phyloP scores from a whole-genome alignment of 1,140 invertebrate genomes.

The Semibalanus balanoides region DNA sequence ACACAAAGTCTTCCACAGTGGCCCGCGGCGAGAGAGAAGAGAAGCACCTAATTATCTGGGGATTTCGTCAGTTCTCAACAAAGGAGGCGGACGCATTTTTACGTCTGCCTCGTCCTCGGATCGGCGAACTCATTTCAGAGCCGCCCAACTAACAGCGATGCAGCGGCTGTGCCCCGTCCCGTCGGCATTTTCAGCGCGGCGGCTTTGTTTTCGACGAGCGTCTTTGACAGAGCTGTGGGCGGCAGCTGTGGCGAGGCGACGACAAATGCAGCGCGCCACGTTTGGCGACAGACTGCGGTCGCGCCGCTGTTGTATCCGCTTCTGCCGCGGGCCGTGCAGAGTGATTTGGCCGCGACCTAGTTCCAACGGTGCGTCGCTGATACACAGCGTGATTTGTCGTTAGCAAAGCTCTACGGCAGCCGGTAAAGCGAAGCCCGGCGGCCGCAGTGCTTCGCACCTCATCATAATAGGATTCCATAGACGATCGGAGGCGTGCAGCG shows the following conservation, averaged over 20 bases:
- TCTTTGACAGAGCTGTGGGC: background rate
- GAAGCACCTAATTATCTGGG: background rate
- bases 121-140: background rate
- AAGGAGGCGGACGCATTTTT: background rate
- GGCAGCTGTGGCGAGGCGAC: too few relatives aligned
- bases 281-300: too few relatives aligned
- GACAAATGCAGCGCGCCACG: too few relatives aligned
- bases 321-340: too few relatives aligned
- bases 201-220: background rate
- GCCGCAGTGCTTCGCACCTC: background rate
- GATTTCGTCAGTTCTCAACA: background rate
- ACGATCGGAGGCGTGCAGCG: background rate
- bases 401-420: too few relatives aligned
- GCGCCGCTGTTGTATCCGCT: too few relatives aligned
- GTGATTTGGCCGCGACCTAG: too few relatives aligned
- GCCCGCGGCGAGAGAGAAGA: background rate
- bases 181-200: background rate
- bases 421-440: background rate
- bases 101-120: background rate
- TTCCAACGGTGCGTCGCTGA: too few relatives aligned
- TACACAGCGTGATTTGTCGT: too few relatives aligned
- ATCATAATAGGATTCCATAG: constrained; percentile 1
- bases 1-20: background rate
- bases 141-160: background rate
- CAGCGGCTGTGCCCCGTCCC: too few relatives aligned